Evolutionary conservation across 2,797 vertebrate species (phyloP), one percentile per base, ranked within the genome.

Genomic region (Bradypodion ventrale): DNA sequence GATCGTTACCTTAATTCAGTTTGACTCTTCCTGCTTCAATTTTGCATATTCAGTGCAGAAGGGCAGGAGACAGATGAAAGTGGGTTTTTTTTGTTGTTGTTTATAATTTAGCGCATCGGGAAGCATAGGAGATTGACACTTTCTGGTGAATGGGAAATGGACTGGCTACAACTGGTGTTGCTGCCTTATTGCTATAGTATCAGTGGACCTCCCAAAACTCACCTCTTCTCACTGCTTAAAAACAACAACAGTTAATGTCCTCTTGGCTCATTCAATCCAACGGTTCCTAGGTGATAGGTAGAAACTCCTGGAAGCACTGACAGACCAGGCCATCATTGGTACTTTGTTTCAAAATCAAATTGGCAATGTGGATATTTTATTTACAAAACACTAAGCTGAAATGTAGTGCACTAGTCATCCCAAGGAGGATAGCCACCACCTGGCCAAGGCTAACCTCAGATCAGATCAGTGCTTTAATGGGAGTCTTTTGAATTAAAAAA

Each of bases 1-100:
- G 27, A 37, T 83, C 6, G 2, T 80, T 88, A 37, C 87, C 88
- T 9, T 66, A 79, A 56, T 82, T 87, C 66, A 75, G 7, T 83
- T 81, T 83, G 42, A 74, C 72, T 78, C 74, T 52, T 12, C 19
- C 9, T 29, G 32, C 12, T 68, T 89, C 37, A 76, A 3, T 75
- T 86, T 78, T 62, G 27, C 27, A 7, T 72, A 49, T 80, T 85
- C 80, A 78, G 3, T 74, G 40, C 59, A 46, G 83, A 69, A 78
- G 65, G 49, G 6, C 87, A 40, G 77, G 6, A 10, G 32, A 19
- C n/a, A 70, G 87, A 87, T 85, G 12, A 83, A 89, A 60, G 10
- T 25, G 4, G 4, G 15, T 44, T n/a, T 74, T 73, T n/a, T 74
- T 73, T 46, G 76, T 49, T 75, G 16, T 80, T 74, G 1, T 15